Conservation (phyloP, 2,113 vertebrate species). For the Scortum barcoo region DNA sequence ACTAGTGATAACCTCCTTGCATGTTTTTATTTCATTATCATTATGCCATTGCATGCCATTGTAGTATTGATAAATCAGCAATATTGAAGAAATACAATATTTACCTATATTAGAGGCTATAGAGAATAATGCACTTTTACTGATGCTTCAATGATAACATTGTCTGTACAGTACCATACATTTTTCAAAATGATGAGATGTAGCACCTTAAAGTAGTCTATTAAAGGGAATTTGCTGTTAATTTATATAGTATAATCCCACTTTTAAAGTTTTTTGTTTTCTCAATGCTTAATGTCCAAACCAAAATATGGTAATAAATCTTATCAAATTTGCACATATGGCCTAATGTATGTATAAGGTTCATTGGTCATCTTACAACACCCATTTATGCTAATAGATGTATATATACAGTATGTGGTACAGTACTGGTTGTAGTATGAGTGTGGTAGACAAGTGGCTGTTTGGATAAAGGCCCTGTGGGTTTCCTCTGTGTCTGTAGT, state of each 20-base stretch:
- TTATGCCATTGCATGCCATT: no score
- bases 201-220: neutral
- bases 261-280: neutral
- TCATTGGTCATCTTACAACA: no score
- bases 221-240: no score
- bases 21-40: no score
- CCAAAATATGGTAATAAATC: neutral
- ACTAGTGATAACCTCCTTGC: no score
- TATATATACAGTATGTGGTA: neutral
- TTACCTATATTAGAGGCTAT: no score
- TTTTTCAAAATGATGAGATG: no score
- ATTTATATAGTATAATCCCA: neutral
- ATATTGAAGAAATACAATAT: neutral
- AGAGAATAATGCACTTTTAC: neutral
- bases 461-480: constrained; percentile 56
- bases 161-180: no score
- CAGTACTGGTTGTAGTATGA: neutral
- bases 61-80: neutral
- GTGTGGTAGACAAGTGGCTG: constrained; percentile 36
- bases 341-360: neutral
- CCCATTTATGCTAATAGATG: no score
- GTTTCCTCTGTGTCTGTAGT: constrained; percentile 62
- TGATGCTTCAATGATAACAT: neutral
- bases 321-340: neutral
- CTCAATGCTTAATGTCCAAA: neutral